Percentiles rank a stretch among this genome's conserved stretches.
These are phyloP conservation scores for Euzetes globulus DNA, from an alignment of 2,888 invertebrate genomes.

Conservation along the genomic window DNA sequence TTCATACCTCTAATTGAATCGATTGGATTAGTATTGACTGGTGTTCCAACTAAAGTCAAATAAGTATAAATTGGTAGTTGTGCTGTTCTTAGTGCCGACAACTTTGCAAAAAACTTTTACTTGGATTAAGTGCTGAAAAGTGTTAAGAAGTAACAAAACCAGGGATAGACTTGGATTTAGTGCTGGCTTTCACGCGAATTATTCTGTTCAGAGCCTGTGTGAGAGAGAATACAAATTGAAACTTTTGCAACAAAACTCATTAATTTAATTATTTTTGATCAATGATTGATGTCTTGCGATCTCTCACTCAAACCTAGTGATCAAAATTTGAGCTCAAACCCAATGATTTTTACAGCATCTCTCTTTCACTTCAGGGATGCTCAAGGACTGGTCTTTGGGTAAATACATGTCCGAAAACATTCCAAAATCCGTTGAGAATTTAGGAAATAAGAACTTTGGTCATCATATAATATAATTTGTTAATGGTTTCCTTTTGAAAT, in stretches of 20 bases:
- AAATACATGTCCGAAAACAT: no score
- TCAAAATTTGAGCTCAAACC: no score
- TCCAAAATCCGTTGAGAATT: no score
- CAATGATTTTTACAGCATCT: no score
- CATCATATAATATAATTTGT: no score
- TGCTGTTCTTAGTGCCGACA: background rate
- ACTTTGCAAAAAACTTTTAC: background rate
- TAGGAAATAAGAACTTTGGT: no score
- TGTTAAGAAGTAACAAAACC: no score
- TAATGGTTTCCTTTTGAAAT: no score
- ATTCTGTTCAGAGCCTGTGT: background rate
- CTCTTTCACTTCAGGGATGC: no score
- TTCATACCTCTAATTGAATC: background rate
- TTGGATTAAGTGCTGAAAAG: background rate
- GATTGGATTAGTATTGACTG: background rate
- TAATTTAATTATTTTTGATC: background rate
- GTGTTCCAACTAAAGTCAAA: background rate
- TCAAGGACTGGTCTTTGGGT: no score
- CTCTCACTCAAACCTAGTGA: no score
- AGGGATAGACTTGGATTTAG: no score
- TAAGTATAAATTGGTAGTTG: background rate
- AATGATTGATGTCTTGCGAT: background rate
- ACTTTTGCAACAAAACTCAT: background rate
- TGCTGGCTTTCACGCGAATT: background rate
- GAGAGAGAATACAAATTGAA: background rate